phyloP scores from a whole-genome alignment of 2,113 vertebrate species.

The Micromys minutus region DNA sequence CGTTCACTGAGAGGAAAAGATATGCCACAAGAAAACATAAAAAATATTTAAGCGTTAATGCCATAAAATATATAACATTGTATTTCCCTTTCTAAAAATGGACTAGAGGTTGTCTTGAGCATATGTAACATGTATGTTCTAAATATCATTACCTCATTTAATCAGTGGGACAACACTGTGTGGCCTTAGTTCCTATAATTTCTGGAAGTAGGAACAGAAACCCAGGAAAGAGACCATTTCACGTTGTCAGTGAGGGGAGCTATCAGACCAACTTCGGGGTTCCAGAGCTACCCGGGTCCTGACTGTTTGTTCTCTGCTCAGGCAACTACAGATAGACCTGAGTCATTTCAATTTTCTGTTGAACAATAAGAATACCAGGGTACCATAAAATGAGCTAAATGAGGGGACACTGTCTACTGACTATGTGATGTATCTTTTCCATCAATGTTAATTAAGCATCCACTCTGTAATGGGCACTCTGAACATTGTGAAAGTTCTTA shows the following conservation, averaged over 20 bases:
- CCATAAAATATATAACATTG: neutral
- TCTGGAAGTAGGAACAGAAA: neutral
- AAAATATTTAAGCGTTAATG: slow-evolving; percentile 20
- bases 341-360: neutral
- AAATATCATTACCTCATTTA: neutral
- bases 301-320: neutral
- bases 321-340: neutral
- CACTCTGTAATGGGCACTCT: neutral
- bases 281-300: neutral
- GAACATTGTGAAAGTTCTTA: neutral
- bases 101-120: neutral
- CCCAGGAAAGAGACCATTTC: neutral
- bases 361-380: neutral
- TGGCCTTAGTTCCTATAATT: neutral
- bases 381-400: neutral
- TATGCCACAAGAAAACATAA: neutral
- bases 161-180: neutral
- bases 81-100: neutral
- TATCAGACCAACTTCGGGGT: neutral
- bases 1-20: neutral
- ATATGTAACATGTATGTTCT: neutral
- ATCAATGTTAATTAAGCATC: neutral
- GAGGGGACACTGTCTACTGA: neutral
- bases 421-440: neutral
- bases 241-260: neutral